Evolutionary conservation across 2,113 vertebrate species (phyloP).

Genomic region (Prietella phreatophila): DNA sequence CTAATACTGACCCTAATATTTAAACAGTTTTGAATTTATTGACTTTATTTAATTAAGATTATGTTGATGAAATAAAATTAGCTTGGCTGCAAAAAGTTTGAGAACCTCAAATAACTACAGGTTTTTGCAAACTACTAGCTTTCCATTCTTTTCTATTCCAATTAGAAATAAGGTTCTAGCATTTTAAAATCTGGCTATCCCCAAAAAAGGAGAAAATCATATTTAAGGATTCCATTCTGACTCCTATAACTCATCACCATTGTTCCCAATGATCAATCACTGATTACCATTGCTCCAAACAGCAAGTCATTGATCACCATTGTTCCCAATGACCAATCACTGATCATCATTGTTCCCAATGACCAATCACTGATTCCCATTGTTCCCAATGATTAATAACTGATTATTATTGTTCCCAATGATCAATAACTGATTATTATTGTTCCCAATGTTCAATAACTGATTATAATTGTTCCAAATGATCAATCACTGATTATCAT

Average conservation of each 20-base stretch:
- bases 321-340: neutral
- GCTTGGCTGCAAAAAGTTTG: neutral
- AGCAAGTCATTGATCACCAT: neutral
- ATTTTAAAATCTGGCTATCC: neutral
- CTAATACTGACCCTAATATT: neutral
- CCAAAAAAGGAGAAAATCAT: neutral
- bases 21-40: no score
- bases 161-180: neutral
- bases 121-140: neutral
- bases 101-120: neutral
- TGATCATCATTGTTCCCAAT: neutral
- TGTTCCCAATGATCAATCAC: neutral
- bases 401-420: neutral
- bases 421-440: no score
- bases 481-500: neutral
- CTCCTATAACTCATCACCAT: neutral
- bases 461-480: no score
- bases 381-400: neutral
- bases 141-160: neutral
- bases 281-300: neutral
- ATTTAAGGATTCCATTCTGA: neutral
- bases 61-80: neutral
- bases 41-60: neutral
- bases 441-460: no score
- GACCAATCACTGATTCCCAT: neutral